A percentile compares a stretch with the other conserved stretches of the same genome.
Conservation (phyloP, 1,140 invertebrate genomes). For the Aphidius ervi region DNA sequence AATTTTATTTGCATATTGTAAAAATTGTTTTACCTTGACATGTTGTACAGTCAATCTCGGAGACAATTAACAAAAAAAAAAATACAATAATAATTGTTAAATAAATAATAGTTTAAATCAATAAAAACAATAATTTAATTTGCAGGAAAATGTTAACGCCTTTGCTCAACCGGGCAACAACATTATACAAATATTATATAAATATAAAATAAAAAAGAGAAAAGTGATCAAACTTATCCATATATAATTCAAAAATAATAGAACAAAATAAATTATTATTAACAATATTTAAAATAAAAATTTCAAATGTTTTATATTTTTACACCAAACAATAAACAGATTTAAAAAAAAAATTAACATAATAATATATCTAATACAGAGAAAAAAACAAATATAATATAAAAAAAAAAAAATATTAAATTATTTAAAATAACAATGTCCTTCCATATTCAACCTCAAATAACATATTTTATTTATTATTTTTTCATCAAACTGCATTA, state of each 20-base stretch:
- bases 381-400: constrained; percentile 17
- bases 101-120: neutral
- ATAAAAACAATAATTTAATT: constrained; percentile 4
- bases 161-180: neutral
- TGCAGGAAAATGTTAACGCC: constrained; percentile 2
- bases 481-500: constrained; percentile 25
- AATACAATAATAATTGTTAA: neutral
- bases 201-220: constrained; percentile 18
- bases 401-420: constrained; percentile 31
- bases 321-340: constrained; percentile 40
- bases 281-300: constrained; percentile 39
- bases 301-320: constrained; percentile 47
- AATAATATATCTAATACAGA: constrained; percentile 32
- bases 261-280: constrained; percentile 30
- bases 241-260: constrained; percentile 32
- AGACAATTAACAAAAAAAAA: neutral
- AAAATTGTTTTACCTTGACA: neutral
- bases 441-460: constrained; percentile 50
- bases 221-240: constrained; percentile 31
- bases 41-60: neutral
- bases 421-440: constrained; percentile 47
- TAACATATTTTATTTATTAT: constrained; percentile 47
- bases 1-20: constrained; percentile 4
- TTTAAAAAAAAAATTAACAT: constrained; percentile 19
- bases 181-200: constrained; percentile 4